Base-by-base conservation (phyloP, 2,113 vertebrate genomes). In the Trogon melanurus region DNA sequence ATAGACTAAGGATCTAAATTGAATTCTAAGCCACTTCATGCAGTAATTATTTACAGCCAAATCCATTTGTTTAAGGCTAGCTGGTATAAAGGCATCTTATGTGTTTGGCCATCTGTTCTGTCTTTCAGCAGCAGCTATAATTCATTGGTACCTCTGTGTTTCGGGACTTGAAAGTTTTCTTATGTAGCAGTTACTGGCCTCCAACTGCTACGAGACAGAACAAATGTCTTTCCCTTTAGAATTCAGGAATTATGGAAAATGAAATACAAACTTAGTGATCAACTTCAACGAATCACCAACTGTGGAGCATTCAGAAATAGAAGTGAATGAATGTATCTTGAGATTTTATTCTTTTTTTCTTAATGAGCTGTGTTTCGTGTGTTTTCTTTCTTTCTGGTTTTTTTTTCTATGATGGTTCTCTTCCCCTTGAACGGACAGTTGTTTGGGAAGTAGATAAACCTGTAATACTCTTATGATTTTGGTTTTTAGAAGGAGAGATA, bases 31-130 rank as follows among this genome's bases (percentile, higher is more conserved):
- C 53, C 72, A 74, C 91, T 96, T 89, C 6, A 60, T 47, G 45
- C 71, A 94, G 93, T 93, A 96, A 96, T 97, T 96, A 96, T 96
- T 91, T 96, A 93, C 89, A 91, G 85, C 85, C 76, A 74, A 87
- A 74, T 83, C 90, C 94, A 82, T 96, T 96, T 94, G 76, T 78
- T 85, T 90, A 38, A 45, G 89, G 34, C 70, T 82, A 62, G 72
- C 79, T 89, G 82, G 61, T 67, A 30, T 23, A 20, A 76, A 92
- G 93, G 82, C 95, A 50, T 90, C 91, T 82, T 7, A 69, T 74
- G 82, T 20, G 22, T 56, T 47, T 86, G 64, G 54, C 93, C 89
- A 96, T 96, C 94, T 97, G 95, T 23, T 83, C 34, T 78, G 50
- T 7, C 30, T 64, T 79, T 34, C 86, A 67, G 85, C 86, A 67